Conservation (phyloP, 2,888 invertebrate species). For the Balanococcus diminutus region DNA sequence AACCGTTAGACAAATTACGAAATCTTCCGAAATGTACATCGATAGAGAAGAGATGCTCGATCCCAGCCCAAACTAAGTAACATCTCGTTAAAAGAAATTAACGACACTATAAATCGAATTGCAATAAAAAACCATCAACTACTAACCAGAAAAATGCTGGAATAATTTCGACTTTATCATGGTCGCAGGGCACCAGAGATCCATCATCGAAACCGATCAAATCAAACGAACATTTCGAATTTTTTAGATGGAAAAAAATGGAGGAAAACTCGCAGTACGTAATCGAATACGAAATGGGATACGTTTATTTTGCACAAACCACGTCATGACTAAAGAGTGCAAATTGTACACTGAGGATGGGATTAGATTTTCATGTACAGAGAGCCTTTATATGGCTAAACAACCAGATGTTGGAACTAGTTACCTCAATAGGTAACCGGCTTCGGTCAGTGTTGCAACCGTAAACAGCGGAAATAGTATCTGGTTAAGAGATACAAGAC, state of each 20-base stretch:
- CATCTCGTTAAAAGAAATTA: slow-evolving; percentile 26
- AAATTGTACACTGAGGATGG: slow-evolving; percentile 43
- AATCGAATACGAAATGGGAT: not conserved
- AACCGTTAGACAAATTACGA: slow-evolving; percentile 23
- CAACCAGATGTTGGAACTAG: not conserved
- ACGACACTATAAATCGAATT: slow-evolving; percentile 19
- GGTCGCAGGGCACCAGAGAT: not conserved
- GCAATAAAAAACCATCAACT: not conserved
- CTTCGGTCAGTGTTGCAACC: slow-evolving; percentile 22
- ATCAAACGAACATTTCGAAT: not conserved
- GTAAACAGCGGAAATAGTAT: not conserved
- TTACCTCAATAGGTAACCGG: slow-evolving; percentile 10
- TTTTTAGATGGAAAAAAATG: not conserved
- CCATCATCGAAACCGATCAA: not conserved
- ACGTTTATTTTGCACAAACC: not conserved
- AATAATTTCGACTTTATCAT: slow-evolving; percentile 40
- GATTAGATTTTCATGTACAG: slow-evolving; percentile 14
- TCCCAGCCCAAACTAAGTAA: not conserved
- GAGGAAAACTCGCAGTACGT: not conserved
- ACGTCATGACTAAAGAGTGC: slow-evolving; percentile 44
- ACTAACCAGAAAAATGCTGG: slow-evolving; percentile 46
- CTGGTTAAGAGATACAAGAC: not conserved
- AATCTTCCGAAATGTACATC: not conserved
- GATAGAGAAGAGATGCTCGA: not conserved
- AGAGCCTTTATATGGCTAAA: slow-evolving; percentile 48